Percentiles rank a stretch among this genome's conserved stretches.
Evolutionary conservation across 2,797 vertebrate genomes (phyloP).

Genomic region (Anableps anableps): DNA sequence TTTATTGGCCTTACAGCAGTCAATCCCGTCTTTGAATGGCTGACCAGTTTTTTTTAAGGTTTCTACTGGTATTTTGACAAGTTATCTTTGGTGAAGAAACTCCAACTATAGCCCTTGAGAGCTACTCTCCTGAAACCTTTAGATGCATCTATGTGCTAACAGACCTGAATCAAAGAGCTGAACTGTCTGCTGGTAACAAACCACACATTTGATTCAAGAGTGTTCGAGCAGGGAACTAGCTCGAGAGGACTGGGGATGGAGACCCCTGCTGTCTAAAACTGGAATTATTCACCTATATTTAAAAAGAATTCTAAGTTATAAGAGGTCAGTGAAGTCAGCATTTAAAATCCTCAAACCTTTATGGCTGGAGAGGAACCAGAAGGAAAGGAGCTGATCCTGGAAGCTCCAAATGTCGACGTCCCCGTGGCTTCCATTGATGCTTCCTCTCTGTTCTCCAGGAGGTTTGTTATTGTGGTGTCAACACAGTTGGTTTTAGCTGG

Average conservation of each 20-base stretch:
- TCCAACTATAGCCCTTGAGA: too few species aligned
- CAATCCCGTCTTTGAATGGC: neutral
- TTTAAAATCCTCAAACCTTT: slow-evolving; percentile 65
- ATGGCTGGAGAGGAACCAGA: slow-evolving; percentile 57
- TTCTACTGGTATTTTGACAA: neutral
- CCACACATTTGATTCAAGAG: too few species aligned
- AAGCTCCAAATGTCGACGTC: slow-evolving; percentile 52
- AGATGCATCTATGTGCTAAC: too few species aligned
- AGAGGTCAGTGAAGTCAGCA: neutral
- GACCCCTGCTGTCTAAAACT: too few species aligned
- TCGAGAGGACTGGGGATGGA: too few species aligned
- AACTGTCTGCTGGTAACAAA: too few species aligned
- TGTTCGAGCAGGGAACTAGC: too few species aligned
- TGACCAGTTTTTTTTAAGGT: neutral
- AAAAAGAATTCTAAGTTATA: neutral
- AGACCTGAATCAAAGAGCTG: too few species aligned
- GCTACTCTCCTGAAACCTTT: too few species aligned
- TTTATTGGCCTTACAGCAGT: neutral
- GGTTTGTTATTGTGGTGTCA: slow-evolving; percentile 95
- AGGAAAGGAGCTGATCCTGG: slow-evolving; percentile 43
- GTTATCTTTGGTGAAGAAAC: neutral
- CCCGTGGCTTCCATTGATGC: slow-evolving; percentile 63
- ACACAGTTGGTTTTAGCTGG: slow-evolving; percentile 92
- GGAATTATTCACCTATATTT: neutral
- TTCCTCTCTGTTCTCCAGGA: slow-evolving; percentile 91